These are phyloP conservation scores for Cotesia typhae DNA, from an alignment of 1,140 invertebrate genomes.

Conservation along the genomic window DNA sequence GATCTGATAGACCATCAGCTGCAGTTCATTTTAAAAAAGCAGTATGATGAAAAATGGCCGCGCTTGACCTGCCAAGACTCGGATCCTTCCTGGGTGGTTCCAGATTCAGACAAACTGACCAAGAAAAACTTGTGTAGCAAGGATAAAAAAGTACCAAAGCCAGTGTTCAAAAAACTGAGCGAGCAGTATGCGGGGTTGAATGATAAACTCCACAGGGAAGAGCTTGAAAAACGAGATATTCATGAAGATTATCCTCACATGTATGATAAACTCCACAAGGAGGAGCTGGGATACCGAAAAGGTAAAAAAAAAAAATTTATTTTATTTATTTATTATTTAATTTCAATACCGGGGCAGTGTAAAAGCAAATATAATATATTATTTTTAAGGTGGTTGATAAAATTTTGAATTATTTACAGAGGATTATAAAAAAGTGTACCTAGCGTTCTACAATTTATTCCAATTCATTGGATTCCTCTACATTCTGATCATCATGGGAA, in stretches of 20 bases:
- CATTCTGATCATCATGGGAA: conserved; percentile 76
- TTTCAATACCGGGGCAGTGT: background rate
- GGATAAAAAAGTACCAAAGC: background rate
- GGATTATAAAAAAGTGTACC: conserved; percentile 84
- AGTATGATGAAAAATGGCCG: conserved; percentile 13
- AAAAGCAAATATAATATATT: no score
- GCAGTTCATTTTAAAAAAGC: conserved; percentile 25
- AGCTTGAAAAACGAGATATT: conserved; percentile 71
- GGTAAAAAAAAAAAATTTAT: conserved; percentile 62
- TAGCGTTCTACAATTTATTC: conserved; percentile 89
- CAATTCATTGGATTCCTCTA: conserved; percentile 91
- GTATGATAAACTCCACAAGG: conserved; percentile 78
- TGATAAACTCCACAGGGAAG: conserved; percentile 73
- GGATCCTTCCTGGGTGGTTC: conserved; percentile 13
- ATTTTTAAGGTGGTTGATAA: no score
- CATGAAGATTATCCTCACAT: conserved; percentile 80
- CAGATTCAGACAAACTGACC: conserved; percentile 12
- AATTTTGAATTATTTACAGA: conserved; percentile 68
- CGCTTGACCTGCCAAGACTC: background rate
- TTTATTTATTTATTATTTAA: conserved; percentile 16
- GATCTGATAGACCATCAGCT: conserved; percentile 33
- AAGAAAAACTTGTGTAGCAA: background rate
- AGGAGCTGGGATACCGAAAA: conserved; percentile 82
- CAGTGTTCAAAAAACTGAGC: conserved; percentile 66
- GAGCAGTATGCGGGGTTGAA: conserved; percentile 33